A percentile compares a stretch with the other conserved stretches of the same genome.
phyloP scores from a whole-genome alignment of 2,113 vertebrate species.

The Istiophorus platypterus region DNA sequence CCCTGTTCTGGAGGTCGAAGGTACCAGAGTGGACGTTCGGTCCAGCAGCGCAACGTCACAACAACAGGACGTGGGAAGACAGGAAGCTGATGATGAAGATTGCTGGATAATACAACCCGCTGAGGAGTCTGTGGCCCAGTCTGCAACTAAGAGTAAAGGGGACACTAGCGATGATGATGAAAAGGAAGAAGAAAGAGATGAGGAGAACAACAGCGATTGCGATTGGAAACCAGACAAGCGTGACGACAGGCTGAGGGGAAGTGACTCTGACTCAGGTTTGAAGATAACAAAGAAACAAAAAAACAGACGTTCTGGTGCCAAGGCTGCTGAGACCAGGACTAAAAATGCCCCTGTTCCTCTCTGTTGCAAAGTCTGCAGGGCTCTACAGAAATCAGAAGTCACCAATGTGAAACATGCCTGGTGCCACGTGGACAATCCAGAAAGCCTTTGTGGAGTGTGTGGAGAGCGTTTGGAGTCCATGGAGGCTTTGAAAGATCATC shows the following conservation, averaged over 20 bases:
- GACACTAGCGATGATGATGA: accelerated
- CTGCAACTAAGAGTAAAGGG: background rate
- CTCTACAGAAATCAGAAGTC: background rate
- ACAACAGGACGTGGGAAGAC: background rate
- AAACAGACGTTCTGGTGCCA: background rate
- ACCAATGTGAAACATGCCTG: conserved; percentile 18
- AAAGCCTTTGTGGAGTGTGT: conserved; percentile 45
- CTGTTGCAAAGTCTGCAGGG: conserved; percentile 40
- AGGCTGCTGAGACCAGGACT: background rate
- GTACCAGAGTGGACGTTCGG: background rate
- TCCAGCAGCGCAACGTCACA: background rate
- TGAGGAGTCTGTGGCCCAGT: background rate
- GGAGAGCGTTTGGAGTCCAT: conserved; percentile 7
- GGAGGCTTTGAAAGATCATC: conserved; percentile 25
- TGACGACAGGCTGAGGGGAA: background rate
- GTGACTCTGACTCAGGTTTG: background rate
- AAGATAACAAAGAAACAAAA: conserved; percentile 3
- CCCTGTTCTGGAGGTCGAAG: background rate
- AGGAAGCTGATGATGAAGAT: conserved; percentile 1
- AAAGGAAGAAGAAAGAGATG: background rate
- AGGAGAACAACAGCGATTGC: background rate
- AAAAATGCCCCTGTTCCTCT: background rate
- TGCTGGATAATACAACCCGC: background rate
- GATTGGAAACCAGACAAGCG: conserved; percentile 26
- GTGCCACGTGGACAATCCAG: conserved; percentile 24